Base-by-base conservation (phyloP, 1,140 invertebrate genomes). In the Sweltsa coloradensis region DNA sequence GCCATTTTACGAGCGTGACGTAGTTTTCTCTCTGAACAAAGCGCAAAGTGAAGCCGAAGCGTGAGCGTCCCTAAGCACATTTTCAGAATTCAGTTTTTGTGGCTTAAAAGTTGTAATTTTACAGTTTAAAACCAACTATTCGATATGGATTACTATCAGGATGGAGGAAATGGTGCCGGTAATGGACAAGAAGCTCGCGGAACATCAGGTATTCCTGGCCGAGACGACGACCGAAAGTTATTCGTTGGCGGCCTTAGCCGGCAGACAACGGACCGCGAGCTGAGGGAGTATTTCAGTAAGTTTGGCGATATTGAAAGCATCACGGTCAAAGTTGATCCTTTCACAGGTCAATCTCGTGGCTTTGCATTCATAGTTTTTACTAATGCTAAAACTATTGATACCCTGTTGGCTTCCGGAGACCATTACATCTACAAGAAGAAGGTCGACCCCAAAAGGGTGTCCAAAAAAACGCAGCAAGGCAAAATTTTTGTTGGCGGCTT, bases 291-390 rank as follows among this genome's bases (percentile, higher is more conserved):
- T 59, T 81, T 81, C 53, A 62, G 67, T 22, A 73, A 75, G 52
- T 81, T 72, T 51, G 78, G 78, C 18, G 73, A 76, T 39, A 75
- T 81, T 37, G 74, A 76, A 51, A 75, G 75, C 53, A 69, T 78
- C 34, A 70, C 71, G 43, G 71, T 80, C 14, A 81, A 81, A 58
- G 75, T 73, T 47, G 76, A 81, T 55, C 72, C 74, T 0, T 71
- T 71, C 42, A 79, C 76, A 47, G 75, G 77, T 26, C 59, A 75
- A 46, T 75, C 75, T 2, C 62, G 80, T 57, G 79, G 79, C 7
- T 83, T 83, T 61, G 79, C 77, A 18, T 84, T 84, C 59, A 73
- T 83, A 53, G 75, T 79, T 29, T 83, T 81, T 60, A 69, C 73
- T 39, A 67, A 67, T 53, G 65, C 75, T 16, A 74, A 76, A 51